Base-by-base conservation (phyloP, 1,140 invertebrate species). In the Steinernema feltiae region DNA sequence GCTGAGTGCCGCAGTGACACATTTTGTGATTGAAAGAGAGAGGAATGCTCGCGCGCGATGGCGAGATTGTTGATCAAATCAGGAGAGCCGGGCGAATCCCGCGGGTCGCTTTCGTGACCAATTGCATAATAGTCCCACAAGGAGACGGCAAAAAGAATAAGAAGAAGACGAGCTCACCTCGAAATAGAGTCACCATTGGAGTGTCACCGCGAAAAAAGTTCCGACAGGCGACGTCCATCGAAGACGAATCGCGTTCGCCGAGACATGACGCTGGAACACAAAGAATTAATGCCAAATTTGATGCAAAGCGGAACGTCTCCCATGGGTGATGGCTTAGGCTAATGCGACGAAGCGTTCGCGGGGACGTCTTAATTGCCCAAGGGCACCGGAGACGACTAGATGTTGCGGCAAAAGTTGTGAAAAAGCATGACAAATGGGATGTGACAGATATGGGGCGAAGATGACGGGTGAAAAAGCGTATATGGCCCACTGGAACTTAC, bases 181-280 rank as follows among this genome's bases (percentile, higher is more conserved):
- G 53, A 27, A 63, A 63, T 63, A 63, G 53, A 7, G 53, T 63
- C 53, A 63, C 53, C 53, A 63, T 63, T 27, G 53, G 53, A 7
- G 53, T 63, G 53, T 63, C 53, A 27, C 53, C 53, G 53, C 53
- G 53, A 63, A 63, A 63, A 63, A 63, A 63, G 53, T 63, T 63
- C 3, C 53, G 53, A 63, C 53, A 63, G 24, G 53, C 53, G 53
- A 63, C 53, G 24, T 63, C 53, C 53, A 63, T 3, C 53, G 53
- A 63, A 63, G 53, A 63, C 24, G 53, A 63, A 63, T 63, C 53
- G 24, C 53, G 53, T 63, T 63, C 53, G 15, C 7, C 53, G 24
- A 63, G 53, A 63, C 53, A 63, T 63, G 53, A 12, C 12, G 53
- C 53, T 63, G 53, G 7, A 63, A 63, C n/a, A n/a, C n/a, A n/a